Conservation (phyloP, 1,140 invertebrate genomes). For the Zaprionus camerounensis region DNA sequence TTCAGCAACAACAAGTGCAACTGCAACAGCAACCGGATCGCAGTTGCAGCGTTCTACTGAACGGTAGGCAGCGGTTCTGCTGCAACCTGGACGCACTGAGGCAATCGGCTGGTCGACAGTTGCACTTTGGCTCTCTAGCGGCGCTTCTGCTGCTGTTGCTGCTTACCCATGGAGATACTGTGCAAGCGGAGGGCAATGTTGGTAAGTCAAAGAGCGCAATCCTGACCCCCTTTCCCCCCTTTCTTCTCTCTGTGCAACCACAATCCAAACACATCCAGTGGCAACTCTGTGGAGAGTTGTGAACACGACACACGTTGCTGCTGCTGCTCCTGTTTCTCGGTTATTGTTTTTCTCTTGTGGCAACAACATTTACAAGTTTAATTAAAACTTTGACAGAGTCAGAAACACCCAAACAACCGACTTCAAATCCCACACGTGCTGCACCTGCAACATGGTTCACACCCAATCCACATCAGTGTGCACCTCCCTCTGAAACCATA, state of each 20-base stretch:
- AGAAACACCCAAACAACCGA: slow-evolving; percentile 38
- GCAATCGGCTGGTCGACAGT: slow-evolving; percentile 48
- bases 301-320: slow-evolving; percentile 15
- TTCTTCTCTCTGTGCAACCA: background rate
- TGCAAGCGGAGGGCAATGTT: slow-evolving; percentile 78
- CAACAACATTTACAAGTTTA: slow-evolving; percentile 75
- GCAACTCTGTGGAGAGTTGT: slow-evolving; percentile 1
- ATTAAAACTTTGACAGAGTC: slow-evolving; percentile 71
- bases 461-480: background rate
- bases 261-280: background rate
- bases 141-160: slow-evolving; percentile 66
- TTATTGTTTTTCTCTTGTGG: slow-evolving; percentile 46
- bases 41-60: slow-evolving; percentile 34
- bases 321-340: slow-evolving; percentile 24
- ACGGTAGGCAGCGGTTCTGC: slow-evolving; percentile 39
- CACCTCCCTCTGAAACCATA: slow-evolving; percentile 11
- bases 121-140: slow-evolving; percentile 50
- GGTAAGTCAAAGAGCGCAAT: slow-evolving; percentile 54
- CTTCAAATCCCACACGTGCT: slow-evolving; percentile 25
- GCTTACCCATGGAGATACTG: slow-evolving; percentile 66
- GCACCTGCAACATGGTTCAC: background rate
- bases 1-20: slow-evolving; percentile 36
- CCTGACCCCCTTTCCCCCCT: background rate
- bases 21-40: slow-evolving; percentile 14
- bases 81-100: slow-evolving; percentile 59